Conservation (phyloP, 2,113 vertebrate genomes). For the Sialia sialis region DNA sequence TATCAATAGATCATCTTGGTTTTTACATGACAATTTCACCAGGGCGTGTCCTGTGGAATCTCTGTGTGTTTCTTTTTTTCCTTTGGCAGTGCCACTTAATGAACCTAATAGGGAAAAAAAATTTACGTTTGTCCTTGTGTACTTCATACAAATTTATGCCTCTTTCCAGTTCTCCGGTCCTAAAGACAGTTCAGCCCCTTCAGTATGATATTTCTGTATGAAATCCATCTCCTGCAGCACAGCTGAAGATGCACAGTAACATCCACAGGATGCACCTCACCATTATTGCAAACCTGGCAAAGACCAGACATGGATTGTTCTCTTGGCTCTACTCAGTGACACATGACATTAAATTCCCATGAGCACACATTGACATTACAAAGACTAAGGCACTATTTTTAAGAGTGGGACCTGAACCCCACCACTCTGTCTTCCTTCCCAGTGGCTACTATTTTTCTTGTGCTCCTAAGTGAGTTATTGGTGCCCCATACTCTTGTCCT, state of each 20-base stretch:
- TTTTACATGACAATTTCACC: neutral
- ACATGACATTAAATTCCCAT: neutral
- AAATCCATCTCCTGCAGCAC: neutral
- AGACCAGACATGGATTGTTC: neutral
- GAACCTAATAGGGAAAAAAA: neutral
- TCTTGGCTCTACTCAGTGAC: neutral
- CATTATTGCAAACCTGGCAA: neutral
- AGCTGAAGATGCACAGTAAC: neutral
- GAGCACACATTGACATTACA: neutral
- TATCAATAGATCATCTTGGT: neutral
- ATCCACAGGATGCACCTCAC: neutral
- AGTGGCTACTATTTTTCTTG: neutral
- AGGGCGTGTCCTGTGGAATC: neutral
- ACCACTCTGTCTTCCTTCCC: neutral
- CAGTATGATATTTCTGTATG: neutral
- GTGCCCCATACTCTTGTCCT: neutral
- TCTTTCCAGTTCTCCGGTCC: neutral
- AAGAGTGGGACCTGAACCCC: neutral
- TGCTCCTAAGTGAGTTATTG: neutral
- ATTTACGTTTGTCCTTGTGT: neutral
- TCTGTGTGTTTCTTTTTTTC: neutral
- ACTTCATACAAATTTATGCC: neutral
- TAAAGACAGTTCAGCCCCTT: neutral
- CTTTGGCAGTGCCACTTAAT: neutral
- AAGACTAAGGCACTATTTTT: neutral